Percentiles rank a stretch among this genome's conserved stretches.
Conservation (phyloP, 2,113 vertebrate species). For the Otolemur garnettii region DNA sequence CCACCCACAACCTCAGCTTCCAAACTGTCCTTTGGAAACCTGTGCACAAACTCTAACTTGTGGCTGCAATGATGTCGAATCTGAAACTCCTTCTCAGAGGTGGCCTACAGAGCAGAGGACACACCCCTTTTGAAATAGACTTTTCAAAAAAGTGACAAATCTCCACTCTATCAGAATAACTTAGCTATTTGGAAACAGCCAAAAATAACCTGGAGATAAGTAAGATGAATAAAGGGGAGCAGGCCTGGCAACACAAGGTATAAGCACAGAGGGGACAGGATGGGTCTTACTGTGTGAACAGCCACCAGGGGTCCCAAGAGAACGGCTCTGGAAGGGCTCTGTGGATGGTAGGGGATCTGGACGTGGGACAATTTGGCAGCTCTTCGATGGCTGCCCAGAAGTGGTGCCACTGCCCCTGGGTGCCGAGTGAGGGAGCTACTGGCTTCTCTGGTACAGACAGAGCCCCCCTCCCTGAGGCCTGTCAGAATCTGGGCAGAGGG, state of each 20-base stretch:
- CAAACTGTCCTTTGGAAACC: not conserved
- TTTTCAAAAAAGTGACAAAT: too few relatives aligned
- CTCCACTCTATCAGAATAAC: fast-evolving
- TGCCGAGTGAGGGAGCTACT: fast-evolving
- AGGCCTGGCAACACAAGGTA: not conserved
- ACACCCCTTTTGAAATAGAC: not conserved
- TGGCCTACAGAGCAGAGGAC: not conserved
- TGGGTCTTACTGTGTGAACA: fast-evolving
- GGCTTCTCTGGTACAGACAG: not conserved
- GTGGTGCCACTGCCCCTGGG: fast-evolving
- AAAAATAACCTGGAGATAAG: not conserved
- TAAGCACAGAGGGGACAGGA: fast-evolving
- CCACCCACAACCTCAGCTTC: not conserved
- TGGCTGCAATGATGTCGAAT: fast-evolving
- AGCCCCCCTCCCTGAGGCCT: fast-evolving
- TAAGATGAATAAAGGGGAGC: fast-evolving
- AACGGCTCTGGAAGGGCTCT: not conserved
- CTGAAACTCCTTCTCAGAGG: too few relatives aligned
- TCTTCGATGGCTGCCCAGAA: fast-evolving
- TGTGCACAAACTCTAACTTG: fast-evolving
- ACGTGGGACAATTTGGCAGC: too few relatives aligned
- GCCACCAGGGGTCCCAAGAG: not conserved
- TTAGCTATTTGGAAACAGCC: not conserved
- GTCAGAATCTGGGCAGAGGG: fast-evolving
- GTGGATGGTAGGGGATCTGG: not conserved